phyloP scores from a whole-genome alignment of 2,888 invertebrate species.

The Acheta domesticus region DNA sequence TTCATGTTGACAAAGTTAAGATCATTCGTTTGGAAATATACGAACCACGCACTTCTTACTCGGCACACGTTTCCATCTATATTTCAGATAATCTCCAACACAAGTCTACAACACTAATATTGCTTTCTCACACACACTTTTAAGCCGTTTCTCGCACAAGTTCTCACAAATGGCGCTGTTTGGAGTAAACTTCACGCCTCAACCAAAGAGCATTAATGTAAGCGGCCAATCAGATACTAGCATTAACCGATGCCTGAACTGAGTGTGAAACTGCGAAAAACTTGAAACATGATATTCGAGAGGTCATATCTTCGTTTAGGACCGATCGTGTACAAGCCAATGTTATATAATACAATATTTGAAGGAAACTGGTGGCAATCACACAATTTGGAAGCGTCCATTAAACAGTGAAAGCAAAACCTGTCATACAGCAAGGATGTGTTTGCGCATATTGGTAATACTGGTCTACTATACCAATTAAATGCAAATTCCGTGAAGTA shows the following conservation, averaged over 20 bases:
- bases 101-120: neutral
- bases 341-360: too few species aligned
- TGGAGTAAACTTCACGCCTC: neutral
- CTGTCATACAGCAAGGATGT: too few species aligned
- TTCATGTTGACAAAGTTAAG: neutral
- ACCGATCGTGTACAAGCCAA: too few species aligned
- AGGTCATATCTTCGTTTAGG: too few species aligned
- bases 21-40: neutral
- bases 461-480: too few species aligned
- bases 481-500: too few species aligned
- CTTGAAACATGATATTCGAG: neutral
- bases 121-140: neutral
- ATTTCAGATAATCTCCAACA: neutral
- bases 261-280: neutral
- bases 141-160: neutral
- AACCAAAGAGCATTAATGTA: neutral
- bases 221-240: neutral
- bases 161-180: constrained; percentile 18
- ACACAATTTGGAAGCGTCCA: too few species aligned
- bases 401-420: too few species aligned
- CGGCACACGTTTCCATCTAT: neutral
- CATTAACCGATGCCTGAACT: neutral
- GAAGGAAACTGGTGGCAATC: too few species aligned
- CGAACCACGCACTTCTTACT: neutral
- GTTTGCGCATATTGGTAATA: too few species aligned